These are phyloP conservation scores for Theristicus caerulescens DNA, from an alignment of 2,113 vertebrate genomes.

Conservation along the genomic window DNA sequence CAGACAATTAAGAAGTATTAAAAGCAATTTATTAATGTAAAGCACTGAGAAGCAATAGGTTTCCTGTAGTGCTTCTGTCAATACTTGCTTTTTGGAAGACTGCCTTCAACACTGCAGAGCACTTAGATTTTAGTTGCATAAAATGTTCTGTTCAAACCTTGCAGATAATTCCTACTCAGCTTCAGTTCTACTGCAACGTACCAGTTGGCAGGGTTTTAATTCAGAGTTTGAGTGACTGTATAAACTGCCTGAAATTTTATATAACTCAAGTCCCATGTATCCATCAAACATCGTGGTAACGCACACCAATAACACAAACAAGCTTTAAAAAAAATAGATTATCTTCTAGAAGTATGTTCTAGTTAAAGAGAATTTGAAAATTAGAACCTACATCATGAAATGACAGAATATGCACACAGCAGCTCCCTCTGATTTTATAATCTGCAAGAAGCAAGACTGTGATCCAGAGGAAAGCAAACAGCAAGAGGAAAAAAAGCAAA, in stretches of 20 bases:
- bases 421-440: neutral
- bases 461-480: neutral
- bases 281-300: neutral
- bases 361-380: neutral
- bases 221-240: neutral
- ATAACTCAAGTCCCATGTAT: neutral
- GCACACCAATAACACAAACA: neutral
- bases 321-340: neutral
- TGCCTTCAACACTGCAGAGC: neutral
- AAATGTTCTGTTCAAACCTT: neutral
- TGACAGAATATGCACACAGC: neutral
- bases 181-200: neutral
- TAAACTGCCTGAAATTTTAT: neutral
- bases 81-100: neutral
- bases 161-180: neutral
- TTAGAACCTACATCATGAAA: neutral
- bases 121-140: neutral
- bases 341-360: neutral
- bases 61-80: neutral
- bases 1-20: conserved; percentile 18
- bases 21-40: conserved; percentile 37
- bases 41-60: neutral
- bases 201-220: neutral
- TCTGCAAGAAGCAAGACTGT: neutral
- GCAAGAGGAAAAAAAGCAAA: neutral